phyloP scores from a whole-genome alignment of 2,797 vertebrate species.

The Hydrolagus colliei region DNA sequence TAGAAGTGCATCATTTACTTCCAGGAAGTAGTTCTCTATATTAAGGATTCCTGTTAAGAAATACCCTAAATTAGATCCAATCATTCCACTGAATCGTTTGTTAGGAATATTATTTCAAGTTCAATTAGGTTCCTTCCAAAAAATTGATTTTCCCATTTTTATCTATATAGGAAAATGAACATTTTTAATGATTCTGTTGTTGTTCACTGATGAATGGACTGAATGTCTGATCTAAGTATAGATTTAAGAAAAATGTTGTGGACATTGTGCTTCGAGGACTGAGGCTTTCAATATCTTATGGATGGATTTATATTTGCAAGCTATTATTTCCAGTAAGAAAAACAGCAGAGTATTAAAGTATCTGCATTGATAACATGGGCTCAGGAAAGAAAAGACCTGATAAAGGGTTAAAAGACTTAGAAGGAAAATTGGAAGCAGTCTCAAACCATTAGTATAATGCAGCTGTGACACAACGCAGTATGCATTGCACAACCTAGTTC shows the following conservation, averaged over 20 bases:
- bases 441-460: conserved; percentile 15
- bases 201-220: neutral
- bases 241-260: neutral
- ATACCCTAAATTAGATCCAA: too few species aligned
- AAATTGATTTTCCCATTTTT: neutral
- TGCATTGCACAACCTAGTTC: conserved; percentile 22
- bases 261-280: neutral
- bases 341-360: too few species aligned
- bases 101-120: neutral
- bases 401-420: neutral
- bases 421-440: conserved; percentile 14
- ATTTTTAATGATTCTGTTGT: neutral
- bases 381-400: neutral
- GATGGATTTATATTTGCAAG: neutral
- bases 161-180: too few species aligned
- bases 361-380: neutral
- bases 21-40: too few species aligned
- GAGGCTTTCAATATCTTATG: neutral
- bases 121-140: neutral
- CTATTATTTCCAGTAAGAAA: too few species aligned
- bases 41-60: too few species aligned
- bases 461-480: neutral
- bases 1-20: too few species aligned
- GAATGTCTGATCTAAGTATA: neutral
- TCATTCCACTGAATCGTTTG: too few species aligned